Base-by-base conservation (phyloP, 2,113 vertebrate species). In the Sula dactylatra region DNA sequence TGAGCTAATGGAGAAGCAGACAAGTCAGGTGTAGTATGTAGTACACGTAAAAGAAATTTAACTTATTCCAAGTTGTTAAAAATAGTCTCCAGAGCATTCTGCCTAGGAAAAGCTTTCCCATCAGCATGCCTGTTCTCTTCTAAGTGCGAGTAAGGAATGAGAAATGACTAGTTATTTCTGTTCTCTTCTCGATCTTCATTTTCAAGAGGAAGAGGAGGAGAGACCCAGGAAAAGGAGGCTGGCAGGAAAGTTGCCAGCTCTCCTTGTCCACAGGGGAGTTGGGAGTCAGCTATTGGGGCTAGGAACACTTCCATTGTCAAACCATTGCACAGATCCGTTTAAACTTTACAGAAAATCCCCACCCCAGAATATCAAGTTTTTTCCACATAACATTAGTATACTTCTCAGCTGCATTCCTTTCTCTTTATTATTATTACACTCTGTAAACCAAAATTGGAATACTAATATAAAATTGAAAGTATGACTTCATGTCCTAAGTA, bases 261-360 rank as follows among this genome's bases (percentile, higher is more conserved):
- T 74, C 34, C 21, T 10, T 62, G 34, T 24, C 31, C 32, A 19
- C 31, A 15, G 4, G 6, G 2, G 3, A 59, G 12, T 2, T 81
- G 49, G 26, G 18, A 90, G 24, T 31, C 47, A 69, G 36, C 10
- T 85, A 1, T 13, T 0, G 0, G 52, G 26, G 29, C 49, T 67
- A 44, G n/a, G 12, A 6, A 52, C 6, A 21, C 24, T 70, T 65
- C 32, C 8, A 42, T 11, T 40, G 49, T 26, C n/a, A 83, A 91
- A 61, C 14, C 17, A 36, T 14, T 66, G 34, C 42, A 85, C 74
- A 92, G 78, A 27, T 31, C 4, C 11, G 17, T 44, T 19, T 54
- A 58, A 84, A 84, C 2, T 17, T 38, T 14, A 14, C 50, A 87
- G 58, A 94, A 92, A 79, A 55, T 27, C 5, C 8, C 40, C 55